Evolutionary conservation across 1,140 invertebrate species (phyloP), one percentile per base, ranked within the genome.

Genomic region (Drosophila lini): DNA sequence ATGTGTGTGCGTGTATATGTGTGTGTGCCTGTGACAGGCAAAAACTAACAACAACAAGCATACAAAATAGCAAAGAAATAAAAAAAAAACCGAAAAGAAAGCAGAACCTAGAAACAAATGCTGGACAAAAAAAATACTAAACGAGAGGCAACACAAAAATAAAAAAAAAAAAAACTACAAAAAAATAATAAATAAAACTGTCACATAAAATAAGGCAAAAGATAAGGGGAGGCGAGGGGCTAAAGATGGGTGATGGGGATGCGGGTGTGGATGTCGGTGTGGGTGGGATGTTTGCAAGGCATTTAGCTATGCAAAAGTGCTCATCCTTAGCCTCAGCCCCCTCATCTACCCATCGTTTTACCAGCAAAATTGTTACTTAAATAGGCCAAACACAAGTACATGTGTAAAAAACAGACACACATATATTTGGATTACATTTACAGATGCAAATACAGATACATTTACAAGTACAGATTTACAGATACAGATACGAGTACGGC

Each of bases 261-360:
- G 16, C 10, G 41, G 4, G 41, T 45, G n/a, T 28, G 15, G 28
- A 15, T 47, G 45, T 50, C 28, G 28, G 28, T 34, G 45, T 50
- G 47, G 28, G 28, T 34, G 48, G 69, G 28, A 62, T 65, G 56
- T 63, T 69, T 74, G 74, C 64, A 65, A 69, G 81, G 81, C 79
- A 82, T 85, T 85, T 81, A 86, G 81, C 77, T 79, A 79, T 82
- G 83, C 71, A 88, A 81, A 84, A 80, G 62, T 64, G 45, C 44
- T 59, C 40, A 34, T 64, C 40, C 50, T 15, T 22, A 32, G 13
- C 45, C 11, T 13, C 16, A 19, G 0, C 28, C 44, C 44, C 38
- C 48, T 16, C 32, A 25, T 25, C 5, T 32, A 0, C 3, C 9
- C 48, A 16, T 31, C 48, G 48, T 32, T 50, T 50, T 55, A 42